Percentiles rank a stretch among this genome's conserved stretches.
These are phyloP conservation scores for Lepidostoma basale DNA, from an alignment of 1,140 invertebrate genomes.

Conservation along the genomic window DNA sequence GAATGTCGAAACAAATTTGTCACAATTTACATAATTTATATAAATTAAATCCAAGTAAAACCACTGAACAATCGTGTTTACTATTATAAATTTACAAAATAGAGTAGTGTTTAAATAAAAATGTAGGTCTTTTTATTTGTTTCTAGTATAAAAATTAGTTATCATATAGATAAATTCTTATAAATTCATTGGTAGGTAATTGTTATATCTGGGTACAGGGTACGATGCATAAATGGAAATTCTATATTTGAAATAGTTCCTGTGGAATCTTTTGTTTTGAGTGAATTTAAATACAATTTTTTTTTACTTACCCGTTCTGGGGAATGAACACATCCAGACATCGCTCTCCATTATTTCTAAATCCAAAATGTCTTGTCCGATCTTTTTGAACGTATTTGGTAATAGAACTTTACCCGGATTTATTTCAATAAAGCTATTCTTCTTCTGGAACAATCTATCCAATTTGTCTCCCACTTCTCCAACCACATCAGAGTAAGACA, in stretches of 20 bases:
- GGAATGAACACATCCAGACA: slow-evolving; percentile 81
- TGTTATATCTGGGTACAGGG: too few relatives aligned
- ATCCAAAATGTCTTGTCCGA: slow-evolving; percentile 71
- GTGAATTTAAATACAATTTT: not conserved
- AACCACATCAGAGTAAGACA: slow-evolving; percentile 68
- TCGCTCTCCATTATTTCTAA: slow-evolving; percentile 72
- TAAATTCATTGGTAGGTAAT: too few relatives aligned
- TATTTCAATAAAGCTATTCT: slow-evolving; percentile 72
- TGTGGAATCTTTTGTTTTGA: too few relatives aligned
- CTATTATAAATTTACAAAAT: too few relatives aligned
- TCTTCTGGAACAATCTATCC: slow-evolving; percentile 70
- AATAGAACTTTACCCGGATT: slow-evolving; percentile 71
- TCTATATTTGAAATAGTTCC: too few relatives aligned
- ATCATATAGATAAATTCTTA: too few relatives aligned
- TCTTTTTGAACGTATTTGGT: slow-evolving; percentile 69
- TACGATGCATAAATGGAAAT: too few relatives aligned
- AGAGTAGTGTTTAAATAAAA: not conserved
- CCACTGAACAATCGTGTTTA: too few relatives aligned
- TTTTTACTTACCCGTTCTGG: slow-evolving; percentile 70
- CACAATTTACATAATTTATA: too few relatives aligned
- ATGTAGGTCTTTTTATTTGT: not conserved
- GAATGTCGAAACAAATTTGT: too few relatives aligned
- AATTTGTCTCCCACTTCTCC: slow-evolving; percentile 65
- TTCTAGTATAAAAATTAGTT: too few relatives aligned
- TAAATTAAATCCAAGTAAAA: too few relatives aligned